Base-by-base conservation (phyloP, 2,113 vertebrate genomes). In the Petrocephalus microphthalmus region DNA sequence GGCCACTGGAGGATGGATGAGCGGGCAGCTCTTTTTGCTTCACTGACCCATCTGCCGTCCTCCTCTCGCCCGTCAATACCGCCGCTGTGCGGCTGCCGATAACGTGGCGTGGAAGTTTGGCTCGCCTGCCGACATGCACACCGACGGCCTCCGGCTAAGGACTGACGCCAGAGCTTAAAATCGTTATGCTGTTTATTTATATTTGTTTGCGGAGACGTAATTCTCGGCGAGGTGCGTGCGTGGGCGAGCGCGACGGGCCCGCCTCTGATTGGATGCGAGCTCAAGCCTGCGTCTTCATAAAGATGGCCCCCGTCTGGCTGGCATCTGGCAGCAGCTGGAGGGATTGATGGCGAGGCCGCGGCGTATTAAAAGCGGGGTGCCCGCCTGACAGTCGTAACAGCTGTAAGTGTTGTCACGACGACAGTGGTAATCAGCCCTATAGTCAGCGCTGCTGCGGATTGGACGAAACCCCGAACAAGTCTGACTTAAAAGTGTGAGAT, bases 341-440 rank as follows among this genome's bases (percentile, higher is more conserved):
- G 60, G 93, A 95, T 89, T 91, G 92, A 94, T 92, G 86, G 90
- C 87, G 52, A 78, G 25, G 88, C 90, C 87, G 88, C 89, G 87
- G 89, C 91, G 89, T 90, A 90, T 91, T 89, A 94, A 91, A 90
- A 91, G 89, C 89, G 85, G 87, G 91, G 86, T 91, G 90, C 91
- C 89, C 88, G 89, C 85, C 91, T 92, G 91, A 93, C 92, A 92
- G 91, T 92, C 93, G 92, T 74, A 74, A 74, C 29, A 74, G 6
- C 29, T 10, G 5, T 29, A 74, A 2, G 13, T 29, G 67, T 74
- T 74, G 67, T 37, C 67, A 37, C 2, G 67, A 74, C 29, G 4
- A 64, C 17, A 3, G 67, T 2, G 4, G 29, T 74, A 33, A 74
- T 74, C 67, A 25, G 3, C 29, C 25, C 29, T 37, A 29, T 17